A percentile compares a stretch with the other conserved stretches of the same genome.
Evolutionary conservation across 2,113 vertebrate genomes (phyloP).

Genomic region (Bubo scandiacus): DNA sequence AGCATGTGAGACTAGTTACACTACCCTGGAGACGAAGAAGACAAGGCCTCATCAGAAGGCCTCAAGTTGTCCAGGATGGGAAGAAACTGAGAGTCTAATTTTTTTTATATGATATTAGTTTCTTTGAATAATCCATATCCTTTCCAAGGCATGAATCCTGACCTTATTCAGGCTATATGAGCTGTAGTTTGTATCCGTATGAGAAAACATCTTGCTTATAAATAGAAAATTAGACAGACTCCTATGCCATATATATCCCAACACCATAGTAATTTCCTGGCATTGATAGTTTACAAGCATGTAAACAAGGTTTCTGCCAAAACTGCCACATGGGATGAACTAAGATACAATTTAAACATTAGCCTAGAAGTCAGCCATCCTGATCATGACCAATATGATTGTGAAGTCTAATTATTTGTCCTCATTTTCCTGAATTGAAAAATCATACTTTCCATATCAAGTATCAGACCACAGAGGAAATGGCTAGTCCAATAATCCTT

Average conservation of each 20-base stretch:
- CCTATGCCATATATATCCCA: not conserved
- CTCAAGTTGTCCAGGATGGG: not conserved
- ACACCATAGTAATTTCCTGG: not conserved
- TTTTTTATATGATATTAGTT: not conserved
- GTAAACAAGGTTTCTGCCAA: not conserved
- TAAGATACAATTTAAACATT: not conserved
- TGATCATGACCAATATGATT: not conserved
- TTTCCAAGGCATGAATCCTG: not conserved
- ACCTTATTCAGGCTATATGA: not conserved
- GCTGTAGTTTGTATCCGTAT: not conserved
- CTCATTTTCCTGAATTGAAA: not conserved
- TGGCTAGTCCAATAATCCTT: not conserved
- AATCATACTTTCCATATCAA: not conserved
- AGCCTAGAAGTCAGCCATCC: not conserved
- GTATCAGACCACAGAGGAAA: not conserved
- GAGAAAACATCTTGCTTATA: not conserved
- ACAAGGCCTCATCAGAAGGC: not conserved
- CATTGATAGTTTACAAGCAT: not conserved
- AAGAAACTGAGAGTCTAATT: not conserved
- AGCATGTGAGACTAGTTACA: not conserved
- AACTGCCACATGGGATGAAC: not conserved
- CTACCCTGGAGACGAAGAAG: not conserved
- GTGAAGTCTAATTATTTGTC: not conserved
- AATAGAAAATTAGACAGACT: not conserved
- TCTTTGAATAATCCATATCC: not conserved